phyloP scores from a whole-genome alignment of 2,888 invertebrate species.

The Cactoblastis cactorum region DNA sequence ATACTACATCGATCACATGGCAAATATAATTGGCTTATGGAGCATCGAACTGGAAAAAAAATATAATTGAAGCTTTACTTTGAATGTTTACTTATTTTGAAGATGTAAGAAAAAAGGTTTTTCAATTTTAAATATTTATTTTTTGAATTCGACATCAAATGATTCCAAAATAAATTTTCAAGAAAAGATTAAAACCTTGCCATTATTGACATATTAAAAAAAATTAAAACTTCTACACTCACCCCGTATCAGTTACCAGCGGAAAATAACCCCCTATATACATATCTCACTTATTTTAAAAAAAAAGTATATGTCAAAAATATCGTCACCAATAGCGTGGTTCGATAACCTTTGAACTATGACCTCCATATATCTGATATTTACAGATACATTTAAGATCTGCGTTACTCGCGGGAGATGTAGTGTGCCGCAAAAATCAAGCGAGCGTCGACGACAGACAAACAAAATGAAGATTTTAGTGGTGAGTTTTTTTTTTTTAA shows the following conservation, averaged over 20 bases:
- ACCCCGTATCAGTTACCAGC: neutral
- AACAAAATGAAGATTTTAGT: slow-evolving; percentile 11
- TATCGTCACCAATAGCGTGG: neutral
- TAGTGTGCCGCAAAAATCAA: neutral
- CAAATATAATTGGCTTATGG: no score
- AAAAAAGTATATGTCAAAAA: neutral
- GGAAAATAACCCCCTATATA: neutral
- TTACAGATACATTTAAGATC: slow-evolving; percentile 15
- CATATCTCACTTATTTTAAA: neutral
- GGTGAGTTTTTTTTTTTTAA: slow-evolving; percentile 1
- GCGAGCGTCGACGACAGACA: neutral
- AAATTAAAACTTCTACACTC: no score
- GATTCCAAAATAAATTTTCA: no score
- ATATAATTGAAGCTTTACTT: no score
- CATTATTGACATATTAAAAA: no score
- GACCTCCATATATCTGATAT: slow-evolving; percentile 10
- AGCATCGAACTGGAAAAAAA: no score
- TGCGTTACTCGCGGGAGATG: slow-evolving; percentile 1
- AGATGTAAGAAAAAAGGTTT: no score
- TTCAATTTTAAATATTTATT: no score
- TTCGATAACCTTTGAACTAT: slow-evolving; percentile 15
- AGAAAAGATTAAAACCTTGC: no score
- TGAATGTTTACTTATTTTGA: no score
- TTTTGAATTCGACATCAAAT: no score
- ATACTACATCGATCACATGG: no score